Evolutionary conservation across 2,888 invertebrate genomes (phyloP), one percentile per base, ranked within the genome.

Genomic region (Coelogynopora nodosa): DNA sequence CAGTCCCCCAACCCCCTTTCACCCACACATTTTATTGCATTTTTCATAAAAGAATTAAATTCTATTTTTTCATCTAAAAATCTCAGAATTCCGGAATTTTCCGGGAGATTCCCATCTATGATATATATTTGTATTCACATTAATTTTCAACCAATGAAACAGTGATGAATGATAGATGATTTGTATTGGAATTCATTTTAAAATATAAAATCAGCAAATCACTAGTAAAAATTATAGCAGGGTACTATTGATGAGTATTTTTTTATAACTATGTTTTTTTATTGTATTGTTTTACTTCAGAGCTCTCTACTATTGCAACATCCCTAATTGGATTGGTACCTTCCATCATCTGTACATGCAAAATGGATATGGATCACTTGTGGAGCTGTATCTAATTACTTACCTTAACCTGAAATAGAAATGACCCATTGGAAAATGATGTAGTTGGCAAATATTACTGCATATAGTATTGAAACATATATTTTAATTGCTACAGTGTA

Each of bases 221-320:
- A n/a, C n/a, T n/a, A n/a, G n/a, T n/a, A n/a, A n/a, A n/a, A n/a
- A n/a, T n/a, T n/a, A n/a, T n/a, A n/a, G n/a, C n/a, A n/a, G n/a
- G n/a, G n/a, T n/a, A n/a, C n/a, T 5, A 49, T 49, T 49, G 49
- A 49, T 49, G 18, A 49, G 18, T 74, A 74, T 23, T 74, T 74
- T 74, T 74, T 74, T 74, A 74, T 74, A 74, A 74, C 74, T n/a
- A 74, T 74, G 74, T 74, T 74, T 74, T 74, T n/a, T 74, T 74
- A 26, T 74, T 74, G 74, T 74, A n/a, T 74, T 74, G 74, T 74
- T 74, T 74, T 74, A 74, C 74, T 74, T 74, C 74, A 74, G 74
- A 74, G 74, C 74, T 74, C 27, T 74, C 74, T 74, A 74, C 74
- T 74, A 74, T 74, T 74, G 74, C 74, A 74, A 74, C 74, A 74